Percentiles rank a stretch among this genome's conserved stretches.
Conservation (phyloP, 2,113 vertebrate species). For the Argyrosomus japonicus region DNA sequence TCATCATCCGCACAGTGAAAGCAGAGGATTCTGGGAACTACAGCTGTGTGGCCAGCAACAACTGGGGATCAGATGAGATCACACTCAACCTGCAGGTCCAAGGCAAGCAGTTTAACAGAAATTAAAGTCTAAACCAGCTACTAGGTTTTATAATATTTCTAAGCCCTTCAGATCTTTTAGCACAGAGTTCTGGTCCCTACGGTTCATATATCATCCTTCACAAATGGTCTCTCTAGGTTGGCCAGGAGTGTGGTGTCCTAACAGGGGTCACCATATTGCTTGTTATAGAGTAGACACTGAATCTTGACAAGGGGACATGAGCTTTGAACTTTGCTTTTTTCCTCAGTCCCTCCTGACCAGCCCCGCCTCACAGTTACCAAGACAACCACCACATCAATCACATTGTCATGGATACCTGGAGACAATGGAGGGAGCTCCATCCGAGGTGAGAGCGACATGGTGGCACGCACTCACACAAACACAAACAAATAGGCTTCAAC, state of each 20-base stretch:
- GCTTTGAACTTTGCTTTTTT: slow-evolving; percentile 19
- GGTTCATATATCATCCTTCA: not conserved
- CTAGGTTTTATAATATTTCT: not conserved
- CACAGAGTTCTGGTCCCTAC: not conserved
- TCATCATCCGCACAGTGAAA: slow-evolving; percentile 96
- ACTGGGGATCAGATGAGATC: slow-evolving; percentile 98
- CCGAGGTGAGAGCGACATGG: slow-evolving; percentile 86
- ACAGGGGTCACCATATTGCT: no score
- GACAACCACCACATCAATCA: slow-evolving; percentile 98
- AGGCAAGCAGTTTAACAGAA: slow-evolving; percentile 82
- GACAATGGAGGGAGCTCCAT: slow-evolving; percentile 99
- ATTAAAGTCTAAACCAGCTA: not conserved
- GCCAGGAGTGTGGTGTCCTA: not conserved
- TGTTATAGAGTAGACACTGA: not conserved
- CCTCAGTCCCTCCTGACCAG: slow-evolving; percentile 95
- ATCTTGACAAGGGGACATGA: not conserved
- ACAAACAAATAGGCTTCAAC: not conserved
- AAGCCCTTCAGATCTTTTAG: not conserved
- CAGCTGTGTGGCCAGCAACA: slow-evolving; percentile 96
- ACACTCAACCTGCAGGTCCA: slow-evolving; percentile 97
- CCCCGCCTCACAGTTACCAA: slow-evolving; percentile 98
- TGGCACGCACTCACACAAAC: not conserved
- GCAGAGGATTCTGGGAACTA: slow-evolving; percentile 99
- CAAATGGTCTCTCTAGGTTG: not conserved
- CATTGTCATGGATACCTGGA: slow-evolving; percentile 97